A percentile compares a stretch with the other conserved stretches of the same genome.
These are phyloP conservation scores for Polymixis lichenea DNA, from an alignment of 2,888 invertebrate species.

Conservation along the genomic window DNA sequence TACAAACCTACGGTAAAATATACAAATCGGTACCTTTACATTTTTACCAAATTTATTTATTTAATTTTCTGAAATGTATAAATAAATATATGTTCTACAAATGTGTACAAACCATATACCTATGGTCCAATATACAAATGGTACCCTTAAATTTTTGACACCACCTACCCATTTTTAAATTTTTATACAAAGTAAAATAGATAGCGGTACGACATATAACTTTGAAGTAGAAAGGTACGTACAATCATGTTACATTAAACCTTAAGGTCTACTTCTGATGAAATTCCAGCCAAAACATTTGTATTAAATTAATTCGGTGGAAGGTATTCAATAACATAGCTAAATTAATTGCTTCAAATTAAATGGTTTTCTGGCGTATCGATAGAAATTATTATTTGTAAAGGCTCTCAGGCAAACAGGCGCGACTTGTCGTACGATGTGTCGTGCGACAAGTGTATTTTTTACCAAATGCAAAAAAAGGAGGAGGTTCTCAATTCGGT, in stretches of 20 bases:
- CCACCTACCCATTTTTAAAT: not conserved
- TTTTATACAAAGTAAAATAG: not conserved
- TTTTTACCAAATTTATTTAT: no score
- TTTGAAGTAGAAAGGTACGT: not conserved
- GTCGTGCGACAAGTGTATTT: not conserved
- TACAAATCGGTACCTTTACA: no score
- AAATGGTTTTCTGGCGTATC: not conserved
- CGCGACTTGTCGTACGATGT: not conserved
- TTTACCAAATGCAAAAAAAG: not conserved
- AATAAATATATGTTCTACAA: not conserved
- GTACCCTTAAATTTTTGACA: not conserved
- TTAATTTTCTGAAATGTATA: no score
- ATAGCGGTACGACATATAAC: not conserved
- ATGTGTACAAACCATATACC: not conserved
- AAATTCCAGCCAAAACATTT: not conserved
- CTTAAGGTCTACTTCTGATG: not conserved
- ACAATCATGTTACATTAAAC: not conserved
- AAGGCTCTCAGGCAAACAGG: not conserved
- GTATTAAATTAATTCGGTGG: not conserved
- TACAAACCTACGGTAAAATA: no score
- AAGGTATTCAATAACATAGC: not conserved
- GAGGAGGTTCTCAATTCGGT: no score
- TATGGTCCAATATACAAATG: not conserved
- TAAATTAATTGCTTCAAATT: slow-evolving; percentile 22
- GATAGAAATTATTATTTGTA: not conserved